Evolutionary conservation across 2,888 invertebrate species (phyloP), one percentile per base, ranked within the genome.

Genomic region (Caenorhabditis imperialis): DNA sequence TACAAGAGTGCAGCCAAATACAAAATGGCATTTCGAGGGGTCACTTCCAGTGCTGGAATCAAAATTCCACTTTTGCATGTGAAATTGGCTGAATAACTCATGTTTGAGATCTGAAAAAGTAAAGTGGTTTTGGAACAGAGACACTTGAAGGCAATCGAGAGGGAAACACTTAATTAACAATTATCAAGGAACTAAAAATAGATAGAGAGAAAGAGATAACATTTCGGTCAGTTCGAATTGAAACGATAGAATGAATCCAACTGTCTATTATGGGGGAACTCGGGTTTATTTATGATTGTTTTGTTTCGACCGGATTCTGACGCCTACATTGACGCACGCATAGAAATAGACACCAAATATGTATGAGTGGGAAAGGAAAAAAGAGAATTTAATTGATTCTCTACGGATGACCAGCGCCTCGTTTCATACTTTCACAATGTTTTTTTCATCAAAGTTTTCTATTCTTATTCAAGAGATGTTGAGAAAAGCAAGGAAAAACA

Each of bases 1-100:
- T 91, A 91, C 14, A 91, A 81, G 2, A 91, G 88, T 6, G 89
- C 91, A 14, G 89, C 42, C 8, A 91, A 82, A 85, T 91, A 91
- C 18, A 91, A 81, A 38, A 88, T 16, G 0, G 79, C 65, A 67
- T 79, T 77, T 27, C 78, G 25, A 8, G 73, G 63, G 8, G 81
- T 65, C 18, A 62, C 62, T n/a, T 54, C 55, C 45, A 75, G 22
- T 16, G 81, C 78, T 8, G 72, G 63, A 20, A 81, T 76, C 22
- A 81, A 47, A 33, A 79, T 63, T 1, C 81, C 77, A 61, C 57
- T 61, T 23, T 67, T 65, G 37, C 81, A 81, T n/a, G 53, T 65
- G 20, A 42, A 42, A 48, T 61, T 62, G 44, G 62, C 37, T n/a
- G 71, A n/a, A 61, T 57, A 48, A 57, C 65, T 65, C 65, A 65